Percentiles rank a stretch among this genome's conserved stretches.
These are phyloP conservation scores for Sterna hirundo DNA, from an alignment of 2,113 vertebrate genomes.

Conservation along the genomic window DNA sequence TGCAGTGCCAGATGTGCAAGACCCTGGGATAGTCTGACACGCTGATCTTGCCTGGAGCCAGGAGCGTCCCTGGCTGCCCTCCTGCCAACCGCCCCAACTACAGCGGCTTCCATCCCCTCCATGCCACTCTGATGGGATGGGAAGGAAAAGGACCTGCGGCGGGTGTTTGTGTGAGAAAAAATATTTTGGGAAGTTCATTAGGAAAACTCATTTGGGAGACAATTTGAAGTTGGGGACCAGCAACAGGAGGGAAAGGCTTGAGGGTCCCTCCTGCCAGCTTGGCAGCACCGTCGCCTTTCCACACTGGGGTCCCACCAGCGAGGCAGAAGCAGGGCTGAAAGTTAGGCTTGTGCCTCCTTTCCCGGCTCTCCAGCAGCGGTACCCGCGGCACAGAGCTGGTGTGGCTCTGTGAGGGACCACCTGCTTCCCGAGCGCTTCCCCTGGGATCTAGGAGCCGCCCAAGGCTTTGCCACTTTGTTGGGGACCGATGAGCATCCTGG, in stretches of 20 bases:
- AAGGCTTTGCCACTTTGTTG: not conserved
- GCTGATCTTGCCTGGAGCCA: too few species aligned
- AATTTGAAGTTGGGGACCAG: not conserved
- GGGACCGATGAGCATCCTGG: too few species aligned
- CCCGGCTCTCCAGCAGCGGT: too few species aligned
- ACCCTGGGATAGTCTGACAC: fast-evolving
- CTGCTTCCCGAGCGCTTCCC: fast-evolving
- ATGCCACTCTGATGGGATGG: fast-evolving
- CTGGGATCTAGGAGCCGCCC: not conserved
- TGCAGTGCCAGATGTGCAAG: not conserved
- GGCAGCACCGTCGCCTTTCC: not conserved
- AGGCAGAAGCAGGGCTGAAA: not conserved
- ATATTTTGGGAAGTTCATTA: not conserved
- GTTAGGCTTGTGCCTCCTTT: not conserved
- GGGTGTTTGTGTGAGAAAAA: fast-evolving
- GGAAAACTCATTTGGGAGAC: not conserved
- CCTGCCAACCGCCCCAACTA: not conserved
- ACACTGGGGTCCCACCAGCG: fast-evolving
- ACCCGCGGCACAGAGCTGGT: fast-evolving
- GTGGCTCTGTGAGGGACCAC: not conserved
- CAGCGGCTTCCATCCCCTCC: not conserved
- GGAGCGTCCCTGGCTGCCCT: not conserved
- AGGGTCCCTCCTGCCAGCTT: not conserved
- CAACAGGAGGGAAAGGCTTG: not conserved
- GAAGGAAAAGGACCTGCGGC: fast-evolving